Evolutionary conservation across 2,113 vertebrate genomes (phyloP).

Genomic region (Sinocyclocheilus maitianheensis): DNA sequence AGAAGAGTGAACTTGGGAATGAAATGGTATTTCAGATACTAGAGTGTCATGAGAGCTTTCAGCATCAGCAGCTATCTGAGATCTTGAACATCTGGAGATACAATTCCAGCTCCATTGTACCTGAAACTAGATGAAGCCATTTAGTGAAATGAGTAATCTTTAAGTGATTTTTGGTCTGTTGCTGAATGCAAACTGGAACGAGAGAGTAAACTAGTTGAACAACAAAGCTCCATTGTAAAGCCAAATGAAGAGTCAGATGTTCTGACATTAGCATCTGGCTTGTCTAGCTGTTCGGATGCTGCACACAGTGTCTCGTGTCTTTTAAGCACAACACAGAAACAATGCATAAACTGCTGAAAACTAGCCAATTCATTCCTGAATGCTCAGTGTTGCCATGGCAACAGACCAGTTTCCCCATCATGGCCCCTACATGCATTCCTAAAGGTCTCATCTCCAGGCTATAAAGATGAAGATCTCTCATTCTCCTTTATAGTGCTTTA

Average conservation of each 20-base stretch:
- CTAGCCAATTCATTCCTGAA: constrained; percentile 38
- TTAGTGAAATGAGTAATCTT: background rate
- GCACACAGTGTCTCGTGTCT: constrained; percentile 30
- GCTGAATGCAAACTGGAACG: background rate
- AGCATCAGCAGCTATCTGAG: background rate
- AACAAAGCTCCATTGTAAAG: background rate
- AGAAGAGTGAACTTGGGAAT: constrained; percentile 8
- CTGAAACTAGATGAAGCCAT: background rate
- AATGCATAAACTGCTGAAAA: constrained; percentile 59
- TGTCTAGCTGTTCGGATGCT: constrained; percentile 53
- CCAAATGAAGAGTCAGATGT: background rate
- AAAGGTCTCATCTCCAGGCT: background rate
- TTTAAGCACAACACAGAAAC: background rate
- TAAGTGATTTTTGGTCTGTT: background rate
- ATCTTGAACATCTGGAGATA: background rate
- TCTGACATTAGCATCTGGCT: constrained; percentile 55
- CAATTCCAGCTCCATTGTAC: background rate
- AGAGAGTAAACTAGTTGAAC: background rate
- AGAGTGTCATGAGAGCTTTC: constrained; percentile 11
- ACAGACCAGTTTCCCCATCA: constrained; percentile 62
- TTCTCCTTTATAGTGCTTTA: background rate
- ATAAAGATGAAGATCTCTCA: constrained; percentile 13
- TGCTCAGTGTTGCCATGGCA: constrained; percentile 69
- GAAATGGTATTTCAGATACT: constrained; percentile 32
- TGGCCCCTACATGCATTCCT: constrained; percentile 10